phyloP scores from a whole-genome alignment of 2,113 vertebrate species.

The Eulemur rufifrons region DNA sequence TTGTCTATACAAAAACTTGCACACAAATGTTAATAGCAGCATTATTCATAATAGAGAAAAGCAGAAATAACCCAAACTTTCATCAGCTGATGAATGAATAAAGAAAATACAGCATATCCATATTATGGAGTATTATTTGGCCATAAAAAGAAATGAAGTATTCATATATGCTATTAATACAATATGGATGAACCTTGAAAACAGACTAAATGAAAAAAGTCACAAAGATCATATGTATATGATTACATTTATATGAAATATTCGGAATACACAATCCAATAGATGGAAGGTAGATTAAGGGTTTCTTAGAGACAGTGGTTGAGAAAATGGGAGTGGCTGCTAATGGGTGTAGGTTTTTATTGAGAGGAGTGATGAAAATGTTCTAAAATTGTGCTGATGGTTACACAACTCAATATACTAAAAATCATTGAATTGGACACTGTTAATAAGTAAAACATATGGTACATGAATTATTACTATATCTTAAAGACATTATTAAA shows the following conservation, averaged over 20 bases:
- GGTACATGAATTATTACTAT: not conserved
- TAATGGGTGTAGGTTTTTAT: not conserved
- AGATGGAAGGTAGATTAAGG: not conserved
- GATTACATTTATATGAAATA: not conserved
- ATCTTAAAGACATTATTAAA: not conserved
- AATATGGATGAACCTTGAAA: not conserved
- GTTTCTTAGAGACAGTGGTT: not conserved
- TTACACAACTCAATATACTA: not conserved
- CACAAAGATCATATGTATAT: not conserved
- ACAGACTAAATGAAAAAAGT: not conserved
- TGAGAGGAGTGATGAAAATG: not conserved
- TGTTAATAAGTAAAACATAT: not conserved
- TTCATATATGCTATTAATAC: not conserved
- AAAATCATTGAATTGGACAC: not conserved
- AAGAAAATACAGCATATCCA: not conserved
- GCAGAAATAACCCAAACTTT: not conserved
- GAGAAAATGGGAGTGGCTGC: not conserved
- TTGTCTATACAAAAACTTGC: not conserved
- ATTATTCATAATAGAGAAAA: not conserved
- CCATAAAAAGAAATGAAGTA: not conserved
- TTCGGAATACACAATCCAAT: not conserved
- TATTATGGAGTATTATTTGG: not conserved
- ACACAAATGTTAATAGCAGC: not conserved
- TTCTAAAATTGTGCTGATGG: not conserved
- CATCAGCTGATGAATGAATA: not conserved